Evolutionary conservation across 2,113 vertebrate species (phyloP).

Genomic region (Melanerpes aurifrons): DNA sequence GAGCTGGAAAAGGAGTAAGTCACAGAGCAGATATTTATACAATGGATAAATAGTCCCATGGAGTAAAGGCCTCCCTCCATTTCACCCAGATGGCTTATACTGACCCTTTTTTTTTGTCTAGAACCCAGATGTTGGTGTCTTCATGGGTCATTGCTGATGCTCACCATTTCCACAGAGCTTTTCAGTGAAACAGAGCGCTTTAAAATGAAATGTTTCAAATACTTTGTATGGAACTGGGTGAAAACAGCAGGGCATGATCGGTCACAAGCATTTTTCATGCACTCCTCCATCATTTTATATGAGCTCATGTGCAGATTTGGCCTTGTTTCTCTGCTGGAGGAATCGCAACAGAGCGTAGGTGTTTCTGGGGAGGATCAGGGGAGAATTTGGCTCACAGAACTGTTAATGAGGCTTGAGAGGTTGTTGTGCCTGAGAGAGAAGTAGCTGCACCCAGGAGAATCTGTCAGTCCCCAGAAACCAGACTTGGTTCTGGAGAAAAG

Average conservation of each 20-base stretch:
- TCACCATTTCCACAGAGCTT: not conserved
- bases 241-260: not conserved
- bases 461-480: not conserved
- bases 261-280: slow-evolving; percentile 14
- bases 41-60: not conserved
- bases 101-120: not conserved
- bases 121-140: not conserved
- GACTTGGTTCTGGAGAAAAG: not conserved
- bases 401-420: slow-evolving; percentile 17
- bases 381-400: not conserved
- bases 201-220: slow-evolving; percentile 22
- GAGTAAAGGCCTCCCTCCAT: not conserved
- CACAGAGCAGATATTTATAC: not conserved
- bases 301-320: slow-evolving; percentile 14
- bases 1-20: not conserved
- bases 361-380: slow-evolving; percentile 11
- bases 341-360: not conserved
- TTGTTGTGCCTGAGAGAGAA: not conserved
- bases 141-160: not conserved
- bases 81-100: not conserved
- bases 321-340: not conserved
- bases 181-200: not conserved
- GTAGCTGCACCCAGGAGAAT: not conserved
- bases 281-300: slow-evolving; percentile 20
- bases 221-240: not conserved